These are phyloP conservation scores for Limnothrissa miodon DNA, from an alignment of 2,113 vertebrate genomes.

Conservation along the genomic window DNA sequence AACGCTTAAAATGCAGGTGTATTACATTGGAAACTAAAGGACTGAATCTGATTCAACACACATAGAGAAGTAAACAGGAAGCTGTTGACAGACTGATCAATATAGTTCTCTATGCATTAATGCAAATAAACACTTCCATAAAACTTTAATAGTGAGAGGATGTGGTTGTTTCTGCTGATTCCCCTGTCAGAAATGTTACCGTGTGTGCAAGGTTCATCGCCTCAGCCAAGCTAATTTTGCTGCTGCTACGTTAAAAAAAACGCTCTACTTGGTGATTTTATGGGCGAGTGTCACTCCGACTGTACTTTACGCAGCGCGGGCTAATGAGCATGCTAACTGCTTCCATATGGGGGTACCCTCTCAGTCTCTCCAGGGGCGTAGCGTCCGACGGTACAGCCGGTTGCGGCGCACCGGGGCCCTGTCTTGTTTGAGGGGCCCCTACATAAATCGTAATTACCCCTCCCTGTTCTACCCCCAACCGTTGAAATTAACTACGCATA, in stretches of 20 bases:
- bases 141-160: neutral
- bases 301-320: slow-evolving; percentile 69
- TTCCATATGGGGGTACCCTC: slow-evolving; percentile 66
- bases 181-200: neutral
- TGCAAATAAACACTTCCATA: neutral
- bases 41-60: neutral
- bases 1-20: neutral
- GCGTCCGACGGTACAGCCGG: too few species aligned
- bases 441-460: too few species aligned
- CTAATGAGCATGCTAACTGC: slow-evolving; percentile 77
- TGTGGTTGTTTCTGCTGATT: neutral
- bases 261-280: slow-evolving; percentile 67
- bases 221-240: slow-evolving; percentile 63
- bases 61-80: neutral
- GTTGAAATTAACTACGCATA: too few species aligned
- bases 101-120: neutral
- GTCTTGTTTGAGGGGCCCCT: too few species aligned
- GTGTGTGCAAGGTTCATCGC: slow-evolving; percentile 45
- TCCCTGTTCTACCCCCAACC: too few species aligned
- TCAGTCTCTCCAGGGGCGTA: too few species aligned
- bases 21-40: neutral
- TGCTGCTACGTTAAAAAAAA: slow-evolving; percentile 26
- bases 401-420: too few species aligned
- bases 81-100: neutral
- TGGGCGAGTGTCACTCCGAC: slow-evolving; percentile 73